Percentiles rank a stretch among this genome's conserved stretches.
phyloP scores from a whole-genome alignment of 2,113 vertebrate species.

The Limanda limanda region DNA sequence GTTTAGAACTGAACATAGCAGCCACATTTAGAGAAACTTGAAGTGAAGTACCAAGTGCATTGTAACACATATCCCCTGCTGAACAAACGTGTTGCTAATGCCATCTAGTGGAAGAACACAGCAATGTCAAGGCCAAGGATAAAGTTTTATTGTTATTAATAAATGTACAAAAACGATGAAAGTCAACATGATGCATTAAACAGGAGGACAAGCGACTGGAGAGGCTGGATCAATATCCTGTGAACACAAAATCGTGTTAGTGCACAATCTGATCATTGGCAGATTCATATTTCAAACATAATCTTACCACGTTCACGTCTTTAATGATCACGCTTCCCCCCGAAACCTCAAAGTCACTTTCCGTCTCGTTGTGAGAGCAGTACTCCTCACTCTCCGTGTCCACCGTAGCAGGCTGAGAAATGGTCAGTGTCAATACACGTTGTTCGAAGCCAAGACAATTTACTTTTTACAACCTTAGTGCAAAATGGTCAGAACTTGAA shows the following conservation, averaged over 20 bases:
- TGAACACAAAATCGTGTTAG: background rate
- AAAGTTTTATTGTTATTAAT: slow-evolving; percentile 60
- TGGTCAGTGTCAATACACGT: no score
- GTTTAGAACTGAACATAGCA: no score
- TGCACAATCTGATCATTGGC: no score
- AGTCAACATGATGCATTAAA: slow-evolving; percentile 40
- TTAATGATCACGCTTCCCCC: slow-evolving; percentile 66
- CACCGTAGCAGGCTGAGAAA: slow-evolving; percentile 74
- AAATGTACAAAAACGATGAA: slow-evolving; percentile 31
- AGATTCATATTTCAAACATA: background rate
- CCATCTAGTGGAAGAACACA: slow-evolving; percentile 61
- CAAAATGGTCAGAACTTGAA: no score
- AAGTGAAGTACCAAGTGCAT: no score
- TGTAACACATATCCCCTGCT: background rate
- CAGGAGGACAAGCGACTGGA: slow-evolving; percentile 18
- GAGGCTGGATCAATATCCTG: slow-evolving; percentile 25
- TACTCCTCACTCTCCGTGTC: slow-evolving; percentile 86
- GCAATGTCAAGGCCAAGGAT: slow-evolving; percentile 13
- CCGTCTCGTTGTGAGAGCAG: slow-evolving; percentile 81
- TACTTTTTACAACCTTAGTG: no score
- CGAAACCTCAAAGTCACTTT: slow-evolving; percentile 81
- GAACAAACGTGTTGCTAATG: slow-evolving; percentile 7
- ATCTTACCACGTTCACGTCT: slow-evolving; percentile 66
- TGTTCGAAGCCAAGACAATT: no score
- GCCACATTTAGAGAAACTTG: no score